These are phyloP conservation scores for Crocodylus rhombifer DNA, from an alignment of 2,797 vertebrate species.

Conservation along the genomic window DNA sequence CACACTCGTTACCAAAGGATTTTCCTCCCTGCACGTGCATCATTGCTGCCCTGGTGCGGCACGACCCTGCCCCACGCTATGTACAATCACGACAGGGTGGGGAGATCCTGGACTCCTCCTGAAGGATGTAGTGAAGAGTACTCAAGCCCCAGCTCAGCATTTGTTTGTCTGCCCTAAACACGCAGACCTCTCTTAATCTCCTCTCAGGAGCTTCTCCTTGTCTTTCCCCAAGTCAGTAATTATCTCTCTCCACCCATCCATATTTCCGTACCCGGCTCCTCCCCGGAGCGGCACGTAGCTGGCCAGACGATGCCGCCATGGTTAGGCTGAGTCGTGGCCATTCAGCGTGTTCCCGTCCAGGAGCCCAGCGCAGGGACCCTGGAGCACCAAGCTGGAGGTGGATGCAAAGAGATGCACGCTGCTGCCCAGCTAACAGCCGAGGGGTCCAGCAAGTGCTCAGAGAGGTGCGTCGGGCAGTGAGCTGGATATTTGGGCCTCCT, in stretches of 20 bases:
- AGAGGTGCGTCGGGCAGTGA: too few species aligned
- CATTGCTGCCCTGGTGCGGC: rapidly evolving
- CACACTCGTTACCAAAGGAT: background rate
- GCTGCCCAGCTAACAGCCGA: too few species aligned
- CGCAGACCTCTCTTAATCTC: too few species aligned
- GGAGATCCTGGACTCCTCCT: rapidly evolving
- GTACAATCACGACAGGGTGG: background rate
- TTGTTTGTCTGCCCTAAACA: too few species aligned
- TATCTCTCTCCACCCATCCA: too few species aligned
- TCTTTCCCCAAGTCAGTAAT: background rate
- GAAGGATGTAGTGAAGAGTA: background rate
- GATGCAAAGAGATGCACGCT: too few species aligned
- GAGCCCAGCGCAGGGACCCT: background rate
- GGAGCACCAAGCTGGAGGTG: too few species aligned
- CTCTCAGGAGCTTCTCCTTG: too few species aligned
- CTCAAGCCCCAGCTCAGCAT: too few species aligned
- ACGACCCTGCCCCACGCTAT: background rate
- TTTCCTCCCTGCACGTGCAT: background rate
- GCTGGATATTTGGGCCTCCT: background rate
- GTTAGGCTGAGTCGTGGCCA: background rate
- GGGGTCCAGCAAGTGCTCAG: too few species aligned
- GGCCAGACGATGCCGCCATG: background rate
- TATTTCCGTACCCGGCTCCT: background rate
- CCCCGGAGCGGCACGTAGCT: background rate
- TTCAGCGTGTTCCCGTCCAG: background rate